These are phyloP conservation scores for Adelognathus sp. DNA, from an alignment of 2,888 invertebrate genomes.

Conservation along the genomic window DNA sequence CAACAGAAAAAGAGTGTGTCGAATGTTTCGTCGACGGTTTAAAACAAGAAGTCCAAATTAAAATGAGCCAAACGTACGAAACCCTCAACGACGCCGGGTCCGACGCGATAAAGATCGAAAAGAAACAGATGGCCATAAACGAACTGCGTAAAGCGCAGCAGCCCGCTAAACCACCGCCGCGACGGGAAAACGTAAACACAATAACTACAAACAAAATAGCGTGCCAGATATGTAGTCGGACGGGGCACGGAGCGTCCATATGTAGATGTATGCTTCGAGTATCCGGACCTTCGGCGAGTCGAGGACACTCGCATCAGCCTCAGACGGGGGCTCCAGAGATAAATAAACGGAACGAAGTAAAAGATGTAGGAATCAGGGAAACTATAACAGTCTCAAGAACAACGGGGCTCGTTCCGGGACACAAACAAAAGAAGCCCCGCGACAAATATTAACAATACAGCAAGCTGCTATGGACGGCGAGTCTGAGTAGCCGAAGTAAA, in stretches of 20 bases:
- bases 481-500: constrained; percentile 25
- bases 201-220: too few relatives aligned
- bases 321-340: too few relatives aligned
- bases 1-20: not conserved
- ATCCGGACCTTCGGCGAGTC: not conserved
- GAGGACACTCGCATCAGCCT: too few relatives aligned
- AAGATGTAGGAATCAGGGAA: constrained; percentile 1
- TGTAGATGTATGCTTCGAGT: too few relatives aligned
- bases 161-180: too few relatives aligned
- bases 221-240: too few relatives aligned
- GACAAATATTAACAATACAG: not conserved
- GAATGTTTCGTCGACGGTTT: constrained; percentile 30
- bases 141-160: too few relatives aligned
- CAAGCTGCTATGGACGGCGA: constrained; percentile 1
- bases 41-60: constrained; percentile 11
- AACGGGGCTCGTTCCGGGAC: constrained; percentile 12
- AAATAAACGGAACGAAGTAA: constrained; percentile 22
- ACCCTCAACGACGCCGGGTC: not conserved
- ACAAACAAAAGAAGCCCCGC: not conserved
- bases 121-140: constrained; percentile 17
- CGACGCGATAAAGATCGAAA: constrained; percentile 12
- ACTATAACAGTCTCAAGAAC: constrained; percentile 15
- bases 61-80: not conserved
- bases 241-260: too few relatives aligned
- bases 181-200: too few relatives aligned